A percentile compares a stretch with the other conserved stretches of the same genome.
phyloP scores from a whole-genome alignment of 2,888 invertebrate genomes.

The Oscheius myriophilus region DNA sequence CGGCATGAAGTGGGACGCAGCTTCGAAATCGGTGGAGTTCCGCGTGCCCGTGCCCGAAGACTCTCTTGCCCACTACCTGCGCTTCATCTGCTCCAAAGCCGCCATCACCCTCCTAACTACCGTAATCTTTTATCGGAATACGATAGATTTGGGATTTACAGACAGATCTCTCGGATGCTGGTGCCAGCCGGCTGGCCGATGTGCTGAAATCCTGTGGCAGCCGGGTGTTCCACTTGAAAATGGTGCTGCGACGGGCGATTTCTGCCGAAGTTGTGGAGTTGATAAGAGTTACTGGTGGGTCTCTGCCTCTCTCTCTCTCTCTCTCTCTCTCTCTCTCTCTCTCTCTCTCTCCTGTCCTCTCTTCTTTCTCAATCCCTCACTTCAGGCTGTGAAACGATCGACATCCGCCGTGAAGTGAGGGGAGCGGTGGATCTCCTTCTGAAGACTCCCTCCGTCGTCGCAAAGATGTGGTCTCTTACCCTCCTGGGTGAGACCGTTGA shows the following conservation, averaged over 20 bases:
- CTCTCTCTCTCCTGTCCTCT: background rate
- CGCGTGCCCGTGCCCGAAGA: background rate
- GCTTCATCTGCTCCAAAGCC: constrained; percentile 14
- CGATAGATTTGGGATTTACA: background rate
- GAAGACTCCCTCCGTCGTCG: background rate
- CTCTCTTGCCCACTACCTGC: constrained; percentile 5
- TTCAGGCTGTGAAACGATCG: constrained; percentile 4
- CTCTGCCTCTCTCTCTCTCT: background rate
- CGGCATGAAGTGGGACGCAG: constrained; percentile 22
- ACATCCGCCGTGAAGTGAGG: background rate
- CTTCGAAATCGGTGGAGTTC: background rate
- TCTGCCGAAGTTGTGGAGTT: background rate
- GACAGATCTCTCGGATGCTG: background rate
- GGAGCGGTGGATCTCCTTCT: constrained; percentile 4
- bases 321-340: background rate
- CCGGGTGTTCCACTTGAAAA: background rate
- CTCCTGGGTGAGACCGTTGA: background rate
- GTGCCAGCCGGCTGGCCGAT: background rate
- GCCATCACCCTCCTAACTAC: background rate
- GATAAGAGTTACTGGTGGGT: background rate
- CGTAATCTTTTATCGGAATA: background rate
- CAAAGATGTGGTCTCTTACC: constrained; percentile 3
- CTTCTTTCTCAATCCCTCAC: background rate
- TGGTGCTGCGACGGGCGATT: background rate
- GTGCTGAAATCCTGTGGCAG: constrained; percentile 5